Evolutionary conservation across 2,797 vertebrate genomes (phyloP).

Genomic region (Tarsius wallacei): DNA sequence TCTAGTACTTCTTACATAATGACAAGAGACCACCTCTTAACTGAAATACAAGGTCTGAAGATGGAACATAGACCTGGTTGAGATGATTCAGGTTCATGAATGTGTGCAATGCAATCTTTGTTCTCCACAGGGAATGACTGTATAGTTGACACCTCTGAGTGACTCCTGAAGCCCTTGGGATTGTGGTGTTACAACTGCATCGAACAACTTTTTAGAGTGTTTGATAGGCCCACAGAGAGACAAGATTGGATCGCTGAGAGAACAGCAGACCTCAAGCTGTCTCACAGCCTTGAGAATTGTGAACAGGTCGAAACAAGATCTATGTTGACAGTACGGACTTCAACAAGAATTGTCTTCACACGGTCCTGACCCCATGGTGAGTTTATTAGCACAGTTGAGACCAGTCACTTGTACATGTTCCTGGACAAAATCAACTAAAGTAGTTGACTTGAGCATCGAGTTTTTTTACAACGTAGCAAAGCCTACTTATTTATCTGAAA

Average conservation of each 20-base stretch:
- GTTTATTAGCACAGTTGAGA: background rate
- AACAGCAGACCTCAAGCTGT: background rate
- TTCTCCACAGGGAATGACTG: background rate
- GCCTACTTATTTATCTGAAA: background rate
- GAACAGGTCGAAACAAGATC: background rate
- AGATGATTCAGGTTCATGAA: background rate
- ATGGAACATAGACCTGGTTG: background rate
- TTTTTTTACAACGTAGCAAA: background rate
- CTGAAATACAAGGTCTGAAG: background rate
- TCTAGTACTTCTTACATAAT: background rate
- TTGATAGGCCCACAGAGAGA: background rate
- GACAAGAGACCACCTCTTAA: background rate
- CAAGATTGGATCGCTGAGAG: background rate
- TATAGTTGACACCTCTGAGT: background rate
- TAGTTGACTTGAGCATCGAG: background rate
- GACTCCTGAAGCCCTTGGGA: background rate
- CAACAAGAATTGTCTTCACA: background rate
- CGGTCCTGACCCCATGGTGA: accelerated
- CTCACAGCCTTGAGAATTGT: background rate
- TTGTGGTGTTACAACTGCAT: background rate
- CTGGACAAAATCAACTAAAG: background rate
- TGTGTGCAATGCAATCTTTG: background rate
- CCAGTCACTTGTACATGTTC: background rate
- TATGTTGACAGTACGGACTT: background rate
- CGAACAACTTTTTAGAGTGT: too few species aligned